Evolutionary conservation across 2,113 vertebrate species (phyloP).

Genomic region (Onychostoma macrolepis): DNA sequence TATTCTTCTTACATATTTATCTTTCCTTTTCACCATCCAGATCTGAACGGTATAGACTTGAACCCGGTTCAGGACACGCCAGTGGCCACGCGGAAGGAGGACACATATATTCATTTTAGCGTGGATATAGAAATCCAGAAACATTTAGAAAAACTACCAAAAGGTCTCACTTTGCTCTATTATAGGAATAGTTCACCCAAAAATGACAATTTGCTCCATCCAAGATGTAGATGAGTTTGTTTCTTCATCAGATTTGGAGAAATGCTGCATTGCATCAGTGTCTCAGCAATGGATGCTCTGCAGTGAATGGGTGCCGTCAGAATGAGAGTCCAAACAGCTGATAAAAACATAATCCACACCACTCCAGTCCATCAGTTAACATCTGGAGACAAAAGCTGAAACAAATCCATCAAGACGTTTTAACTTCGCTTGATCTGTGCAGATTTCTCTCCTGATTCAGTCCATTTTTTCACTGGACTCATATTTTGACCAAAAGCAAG

Average conservation of each 20-base stretch:
- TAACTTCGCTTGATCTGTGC: too few relatives aligned
- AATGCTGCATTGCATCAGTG: too few relatives aligned
- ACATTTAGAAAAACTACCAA: conserved; percentile 94
- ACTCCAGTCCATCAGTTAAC: background rate
- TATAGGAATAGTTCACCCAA: too few relatives aligned
- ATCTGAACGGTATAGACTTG: conserved; percentile 91
- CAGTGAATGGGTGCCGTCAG: background rate
- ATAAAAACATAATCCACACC: background rate
- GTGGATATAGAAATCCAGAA: conserved; percentile 97
- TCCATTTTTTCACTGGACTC: too few relatives aligned
- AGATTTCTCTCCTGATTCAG: too few relatives aligned
- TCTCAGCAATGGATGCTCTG: background rate
- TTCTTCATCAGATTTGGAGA: background rate
- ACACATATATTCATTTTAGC: conserved; percentile 93
- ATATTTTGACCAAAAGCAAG: too few relatives aligned
- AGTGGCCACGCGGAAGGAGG: conserved; percentile 91
- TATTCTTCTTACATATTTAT: too few relatives aligned
- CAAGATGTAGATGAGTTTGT: background rate
- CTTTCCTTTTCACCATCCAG: conserved; percentile 68
- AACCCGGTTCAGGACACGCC: conserved; percentile 95
- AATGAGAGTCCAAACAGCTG: background rate
- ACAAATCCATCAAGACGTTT: too few relatives aligned
- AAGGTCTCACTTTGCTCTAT: conserved; percentile 80
- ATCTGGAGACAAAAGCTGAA: background rate
- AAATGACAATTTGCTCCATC: too few relatives aligned